Evolutionary conservation across 2,797 vertebrate genomes (phyloP).

Genomic region (Diplodus puntazzo): DNA sequence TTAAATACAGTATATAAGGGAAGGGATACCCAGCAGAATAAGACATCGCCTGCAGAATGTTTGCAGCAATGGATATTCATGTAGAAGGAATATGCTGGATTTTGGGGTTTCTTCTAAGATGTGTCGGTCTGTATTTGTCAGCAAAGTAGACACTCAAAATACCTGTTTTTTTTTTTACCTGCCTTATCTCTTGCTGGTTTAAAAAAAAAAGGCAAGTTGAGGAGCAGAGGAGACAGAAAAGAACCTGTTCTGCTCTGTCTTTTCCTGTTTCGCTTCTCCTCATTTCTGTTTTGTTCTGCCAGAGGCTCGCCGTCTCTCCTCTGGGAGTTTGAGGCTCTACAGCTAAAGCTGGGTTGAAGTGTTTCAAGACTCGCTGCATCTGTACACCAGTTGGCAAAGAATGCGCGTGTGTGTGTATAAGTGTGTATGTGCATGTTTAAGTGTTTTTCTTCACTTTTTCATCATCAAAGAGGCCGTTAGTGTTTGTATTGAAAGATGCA

Average conservation of each 20-base stretch:
- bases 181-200: conserved; percentile 18
- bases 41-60: conserved; percentile 15
- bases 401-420: not conserved
- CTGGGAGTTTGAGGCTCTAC: conserved; percentile 46
- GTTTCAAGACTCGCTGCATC: conserved; percentile 41
- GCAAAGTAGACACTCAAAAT: conserved; percentile 9
- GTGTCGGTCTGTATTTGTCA: conserved; percentile 47
- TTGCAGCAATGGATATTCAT: conserved; percentile 29
- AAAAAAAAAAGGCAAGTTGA: conserved; percentile 27
- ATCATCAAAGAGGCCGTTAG: conserved; percentile 47
- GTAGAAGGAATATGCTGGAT: conserved; percentile 26
- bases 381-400: conserved; percentile 17
- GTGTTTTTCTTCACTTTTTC: conserved; percentile 11
- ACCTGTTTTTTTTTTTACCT: conserved; percentile 29
- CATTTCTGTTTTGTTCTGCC: conserved; percentile 57
- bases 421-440: conserved; percentile 12
- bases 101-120: conserved; percentile 24
- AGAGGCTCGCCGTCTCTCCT: conserved; percentile 56
- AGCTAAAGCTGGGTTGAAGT: conserved; percentile 42
- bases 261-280: conserved; percentile 46
- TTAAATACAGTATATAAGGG: conserved; percentile 29
- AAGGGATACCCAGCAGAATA: conserved; percentile 29
- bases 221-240: conserved; percentile 54
- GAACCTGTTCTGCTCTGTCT: conserved; percentile 44
- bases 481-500: conserved; percentile 37